Evolutionary conservation across 2,797 vertebrate genomes (phyloP).

Genomic region (Choloepus didactylus): DNA sequence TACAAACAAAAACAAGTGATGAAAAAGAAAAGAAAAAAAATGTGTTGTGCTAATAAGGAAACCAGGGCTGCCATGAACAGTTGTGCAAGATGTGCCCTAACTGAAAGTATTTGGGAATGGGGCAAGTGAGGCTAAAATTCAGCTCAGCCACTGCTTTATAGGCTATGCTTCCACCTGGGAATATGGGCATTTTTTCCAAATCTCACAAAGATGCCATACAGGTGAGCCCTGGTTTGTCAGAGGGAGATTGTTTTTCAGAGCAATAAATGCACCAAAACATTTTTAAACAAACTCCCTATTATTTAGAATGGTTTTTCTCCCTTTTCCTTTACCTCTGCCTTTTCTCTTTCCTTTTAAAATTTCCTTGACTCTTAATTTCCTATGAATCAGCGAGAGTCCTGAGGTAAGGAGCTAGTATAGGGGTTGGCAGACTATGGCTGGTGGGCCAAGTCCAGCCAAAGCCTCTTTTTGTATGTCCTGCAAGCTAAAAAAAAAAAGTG

Average conservation of each 20-base stretch:
- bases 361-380: not conserved
- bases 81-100: not conserved
- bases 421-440: not conserved
- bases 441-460: not conserved
- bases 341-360: not conserved
- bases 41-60: not conserved
- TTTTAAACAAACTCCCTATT: not conserved
- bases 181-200: constrained; percentile 30
- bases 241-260: constrained; percentile 12
- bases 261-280: not conserved
- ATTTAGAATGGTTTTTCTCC: not conserved
- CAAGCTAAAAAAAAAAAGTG: not conserved
- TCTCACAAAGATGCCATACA: not conserved
- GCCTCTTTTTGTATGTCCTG: not conserved
- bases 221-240: not conserved
- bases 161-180: not conserved
- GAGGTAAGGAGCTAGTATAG: not conserved
- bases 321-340: not conserved
- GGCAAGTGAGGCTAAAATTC: constrained; percentile 9
- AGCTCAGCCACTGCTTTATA: not conserved
- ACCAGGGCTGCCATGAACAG: not conserved
- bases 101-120: not conserved
- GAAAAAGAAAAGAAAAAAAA: not conserved
- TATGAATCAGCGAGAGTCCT: constrained; percentile 14
- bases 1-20: not conserved